Conservation (phyloP, 2,888 invertebrate genomes). For the Apamea sordens region DNA sequence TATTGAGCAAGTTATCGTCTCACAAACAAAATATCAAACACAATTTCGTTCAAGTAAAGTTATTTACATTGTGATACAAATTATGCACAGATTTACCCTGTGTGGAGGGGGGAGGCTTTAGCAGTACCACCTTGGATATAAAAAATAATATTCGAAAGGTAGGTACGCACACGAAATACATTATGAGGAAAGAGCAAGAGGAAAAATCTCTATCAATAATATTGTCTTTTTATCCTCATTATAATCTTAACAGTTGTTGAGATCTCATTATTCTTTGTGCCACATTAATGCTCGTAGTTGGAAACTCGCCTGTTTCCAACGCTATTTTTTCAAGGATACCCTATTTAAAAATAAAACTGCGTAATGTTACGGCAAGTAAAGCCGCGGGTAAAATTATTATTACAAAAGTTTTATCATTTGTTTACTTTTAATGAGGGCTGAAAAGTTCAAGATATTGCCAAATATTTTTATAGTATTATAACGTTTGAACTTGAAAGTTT, state of each 20-base stretch:
- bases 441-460: constrained; percentile 12
- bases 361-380: background rate
- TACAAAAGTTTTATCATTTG: constrained; percentile 4
- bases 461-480: constrained; percentile 43
- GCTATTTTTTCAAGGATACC: background rate
- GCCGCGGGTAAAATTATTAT: background rate
- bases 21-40: constrained; percentile 32
- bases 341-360: background rate
- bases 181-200: background rate
- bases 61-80: constrained; percentile 41
- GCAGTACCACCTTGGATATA: constrained; percentile 3
- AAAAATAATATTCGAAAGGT: constrained; percentile 19
- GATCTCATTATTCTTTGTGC: background rate
- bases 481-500: background rate
- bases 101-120: background rate
- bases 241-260: background rate
- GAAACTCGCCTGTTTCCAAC: background rate
- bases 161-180: background rate
- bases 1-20: constrained; percentile 16
- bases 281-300: background rate
- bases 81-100: constrained; percentile 36
- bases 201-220: background rate
- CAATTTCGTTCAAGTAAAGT: constrained; percentile 44
- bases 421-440: constrained; percentile 35
- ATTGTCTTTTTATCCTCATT: constrained; percentile 6